Evolutionary conservation across 2,797 vertebrate genomes (phyloP).

Genomic region (Hypotaenidia philippensis): DNA sequence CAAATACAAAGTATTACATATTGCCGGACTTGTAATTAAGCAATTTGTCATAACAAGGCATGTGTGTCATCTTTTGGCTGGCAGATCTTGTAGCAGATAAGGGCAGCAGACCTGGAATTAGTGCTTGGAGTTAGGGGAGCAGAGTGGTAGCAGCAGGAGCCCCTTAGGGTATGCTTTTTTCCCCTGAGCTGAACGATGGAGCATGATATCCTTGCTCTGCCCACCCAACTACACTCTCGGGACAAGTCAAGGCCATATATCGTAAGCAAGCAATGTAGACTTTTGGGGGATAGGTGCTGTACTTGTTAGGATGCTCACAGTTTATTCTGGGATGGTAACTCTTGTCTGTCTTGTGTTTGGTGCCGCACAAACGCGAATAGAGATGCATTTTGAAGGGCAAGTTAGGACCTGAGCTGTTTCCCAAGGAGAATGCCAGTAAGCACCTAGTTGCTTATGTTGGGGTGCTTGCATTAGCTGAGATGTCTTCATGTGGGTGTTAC

Average conservation of each 20-base stretch:
- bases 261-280: background rate
- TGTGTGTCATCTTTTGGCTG: slow-evolving; percentile 1
- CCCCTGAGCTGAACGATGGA: slow-evolving; percentile 20
- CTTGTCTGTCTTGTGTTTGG: background rate
- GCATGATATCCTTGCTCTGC: background rate
- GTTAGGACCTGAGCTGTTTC: background rate
- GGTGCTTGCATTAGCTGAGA: background rate
- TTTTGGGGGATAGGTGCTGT: background rate
- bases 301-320: background rate
- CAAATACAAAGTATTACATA: slow-evolving; percentile 44
- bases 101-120: slow-evolving; percentile 12
- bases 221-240: accelerated
- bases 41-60: slow-evolving; percentile 58
- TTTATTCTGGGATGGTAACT: background rate
- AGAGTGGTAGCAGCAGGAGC: background rate
- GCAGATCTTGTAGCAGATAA: slow-evolving; percentile 41
- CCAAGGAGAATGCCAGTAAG: background rate
- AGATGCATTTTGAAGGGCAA: background rate
- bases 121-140: background rate
- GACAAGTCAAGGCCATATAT: background rate
- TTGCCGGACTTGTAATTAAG: slow-evolving; percentile 63
- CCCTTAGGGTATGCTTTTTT: background rate
- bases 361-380: background rate
- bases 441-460: background rate
- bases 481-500: background rate